These are phyloP conservation scores for Typhlichthys subterraneus DNA, from an alignment of 2,797 vertebrate genomes.

Conservation along the genomic window DNA sequence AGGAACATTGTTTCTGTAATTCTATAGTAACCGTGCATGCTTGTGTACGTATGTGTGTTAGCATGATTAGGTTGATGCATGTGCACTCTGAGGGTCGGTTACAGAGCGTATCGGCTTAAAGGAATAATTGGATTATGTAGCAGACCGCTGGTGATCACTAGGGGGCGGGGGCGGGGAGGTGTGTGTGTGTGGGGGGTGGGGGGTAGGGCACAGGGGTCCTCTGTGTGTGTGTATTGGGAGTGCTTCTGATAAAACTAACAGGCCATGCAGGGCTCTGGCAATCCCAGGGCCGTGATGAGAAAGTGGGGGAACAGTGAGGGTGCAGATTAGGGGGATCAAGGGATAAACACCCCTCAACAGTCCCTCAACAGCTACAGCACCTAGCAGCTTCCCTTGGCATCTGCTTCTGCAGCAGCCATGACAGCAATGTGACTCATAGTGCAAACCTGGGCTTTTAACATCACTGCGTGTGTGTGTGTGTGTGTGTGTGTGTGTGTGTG, in stretches of 20 bases:
- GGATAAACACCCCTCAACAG: slow-evolving; percentile 43
- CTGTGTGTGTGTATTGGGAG: not conserved
- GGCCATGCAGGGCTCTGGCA: slow-evolving; percentile 41
- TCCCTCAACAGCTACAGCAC: slow-evolving; percentile 42
- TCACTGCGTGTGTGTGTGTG: slow-evolving; percentile 20
- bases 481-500: no score
- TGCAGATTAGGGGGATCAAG: slow-evolving; percentile 62
- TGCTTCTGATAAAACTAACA: slow-evolving; percentile 62
- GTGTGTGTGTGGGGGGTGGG: slow-evolving; percentile 26
- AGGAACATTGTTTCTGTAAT: no score
- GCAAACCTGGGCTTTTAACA: not conserved
- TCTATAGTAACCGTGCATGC: not conserved
- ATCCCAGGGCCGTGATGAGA: slow-evolving; percentile 49
- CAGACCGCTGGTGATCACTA: slow-evolving; percentile 70
- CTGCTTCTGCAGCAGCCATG: slow-evolving; percentile 38
- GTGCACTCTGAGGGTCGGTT: slow-evolving; percentile 45
- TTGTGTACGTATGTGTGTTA: slow-evolving; percentile 5
- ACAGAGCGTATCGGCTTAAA: slow-evolving; percentile 76
- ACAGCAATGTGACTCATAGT: slow-evolving; percentile 20
- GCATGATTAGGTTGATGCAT: slow-evolving; percentile 11
- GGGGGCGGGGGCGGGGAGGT: slow-evolving; percentile 31
- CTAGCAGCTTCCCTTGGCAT: slow-evolving; percentile 37
- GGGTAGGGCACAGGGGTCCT: slow-evolving; percentile 31
- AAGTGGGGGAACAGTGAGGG: slow-evolving; percentile 47
- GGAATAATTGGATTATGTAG: slow-evolving; percentile 79